These are phyloP conservation scores for Mus musculus DNA, from an alignment of 2,113 vertebrate species.

Conservation along the genomic window DNA sequence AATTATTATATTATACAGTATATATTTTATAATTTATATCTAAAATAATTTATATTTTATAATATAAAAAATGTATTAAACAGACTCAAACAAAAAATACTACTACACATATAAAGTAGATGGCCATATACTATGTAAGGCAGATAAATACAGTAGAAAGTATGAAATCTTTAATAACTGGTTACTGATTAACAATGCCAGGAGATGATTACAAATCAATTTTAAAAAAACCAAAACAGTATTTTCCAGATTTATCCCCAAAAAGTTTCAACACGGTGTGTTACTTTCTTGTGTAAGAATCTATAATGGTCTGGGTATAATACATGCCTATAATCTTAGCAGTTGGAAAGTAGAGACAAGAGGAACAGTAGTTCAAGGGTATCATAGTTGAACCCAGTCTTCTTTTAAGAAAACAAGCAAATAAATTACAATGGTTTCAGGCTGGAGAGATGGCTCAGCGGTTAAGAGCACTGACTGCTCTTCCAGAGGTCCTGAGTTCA, in stretches of 20 bases:
- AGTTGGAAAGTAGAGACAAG: background rate
- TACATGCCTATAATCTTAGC: background rate
- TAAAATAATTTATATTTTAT: no score
- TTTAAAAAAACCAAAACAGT: constrained; percentile 27
- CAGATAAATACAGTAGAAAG: constrained; percentile 37
- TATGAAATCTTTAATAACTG: constrained; percentile 43
- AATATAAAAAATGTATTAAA: background rate
- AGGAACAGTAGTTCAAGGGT: background rate
- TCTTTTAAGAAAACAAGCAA: background rate
- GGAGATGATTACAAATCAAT: background rate
- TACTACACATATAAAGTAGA: constrained; percentile 28
- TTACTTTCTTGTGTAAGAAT: constrained; percentile 3
- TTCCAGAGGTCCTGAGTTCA: no score
- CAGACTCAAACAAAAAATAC: constrained; percentile 51
- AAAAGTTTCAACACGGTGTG: background rate
- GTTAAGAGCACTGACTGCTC: no score
- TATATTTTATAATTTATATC: no score
- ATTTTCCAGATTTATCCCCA: background rate
- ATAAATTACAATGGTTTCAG: background rate
- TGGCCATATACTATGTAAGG: constrained; percentile 16
- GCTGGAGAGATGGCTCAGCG: no score
- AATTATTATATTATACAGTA: no score
- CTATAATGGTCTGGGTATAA: background rate
- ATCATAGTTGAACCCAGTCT: background rate
- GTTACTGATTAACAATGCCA: background rate